phyloP scores from a whole-genome alignment of 2,797 vertebrate species.

The Taeniopygia guttata region DNA sequence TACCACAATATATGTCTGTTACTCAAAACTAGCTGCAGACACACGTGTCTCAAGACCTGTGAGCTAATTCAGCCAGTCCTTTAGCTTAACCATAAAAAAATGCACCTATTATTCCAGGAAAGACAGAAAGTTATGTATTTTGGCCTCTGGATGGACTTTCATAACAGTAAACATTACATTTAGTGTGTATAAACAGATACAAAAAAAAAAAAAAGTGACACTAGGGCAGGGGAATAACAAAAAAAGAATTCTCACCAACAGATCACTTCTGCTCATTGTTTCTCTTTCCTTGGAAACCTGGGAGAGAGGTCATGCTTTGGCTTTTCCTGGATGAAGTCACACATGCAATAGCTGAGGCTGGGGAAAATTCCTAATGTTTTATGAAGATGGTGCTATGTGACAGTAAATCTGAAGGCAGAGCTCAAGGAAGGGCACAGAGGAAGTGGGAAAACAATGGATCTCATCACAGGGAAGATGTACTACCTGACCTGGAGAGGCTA shows the following conservation, averaged over 20 bases:
- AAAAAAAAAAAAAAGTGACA: not conserved
- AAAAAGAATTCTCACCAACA: not conserved
- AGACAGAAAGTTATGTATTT: not conserved
- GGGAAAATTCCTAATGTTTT: not conserved
- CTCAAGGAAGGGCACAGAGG: not conserved
- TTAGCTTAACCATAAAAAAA: not conserved
- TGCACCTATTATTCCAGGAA: not conserved
- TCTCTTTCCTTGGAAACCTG: not conserved
- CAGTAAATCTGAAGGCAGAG: not conserved
- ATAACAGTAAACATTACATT: slow-evolving; percentile 6
- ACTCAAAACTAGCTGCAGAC: not conserved
- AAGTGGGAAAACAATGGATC: not conserved
- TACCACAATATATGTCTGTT: not conserved
- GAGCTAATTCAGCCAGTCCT: not conserved
- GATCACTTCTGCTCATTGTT: not conserved
- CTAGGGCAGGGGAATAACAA: not conserved
- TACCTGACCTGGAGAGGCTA: not conserved
- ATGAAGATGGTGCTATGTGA: not conserved
- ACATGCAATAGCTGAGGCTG: not conserved
- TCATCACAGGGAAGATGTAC: not conserved
- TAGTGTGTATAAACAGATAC: not conserved
- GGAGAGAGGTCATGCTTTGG: not conserved
- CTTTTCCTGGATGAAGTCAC: not conserved
- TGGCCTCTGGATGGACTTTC: slow-evolving; percentile 10
- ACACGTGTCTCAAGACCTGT: not conserved